Base-by-base conservation (phyloP, 1,140 invertebrate species). In the Leptonema lineaticorne region DNA sequence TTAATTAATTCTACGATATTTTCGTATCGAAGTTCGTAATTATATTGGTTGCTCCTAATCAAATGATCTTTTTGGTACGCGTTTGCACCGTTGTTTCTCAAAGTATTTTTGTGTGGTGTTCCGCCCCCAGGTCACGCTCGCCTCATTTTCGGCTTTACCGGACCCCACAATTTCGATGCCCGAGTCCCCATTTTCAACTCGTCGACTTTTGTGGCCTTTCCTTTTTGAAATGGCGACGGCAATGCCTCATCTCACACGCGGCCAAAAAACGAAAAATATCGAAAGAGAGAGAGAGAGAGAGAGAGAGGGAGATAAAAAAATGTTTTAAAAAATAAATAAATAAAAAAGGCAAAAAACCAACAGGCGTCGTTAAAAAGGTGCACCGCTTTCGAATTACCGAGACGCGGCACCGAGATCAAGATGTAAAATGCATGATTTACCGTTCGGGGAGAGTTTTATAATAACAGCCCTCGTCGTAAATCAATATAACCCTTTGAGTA, bases 341-440 rank as follows among this genome's bases (percentile, higher is more conserved):
- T 16, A 48, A 16, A 9, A 48, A 48, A 29, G 26, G 26, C 28
- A 62, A 26, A 11, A 64, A 58, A 30, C 24, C 16, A 30, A 50
- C 46, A 18, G 29, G 16, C 16, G 37, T 28, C 8, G 16, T 4
- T 1, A 37, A 30, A 62, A 62, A 62, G 58, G 58, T 58, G 56
- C 58, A 62, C 28, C 41, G 24, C 58, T 62, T 41, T 62, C 37
- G 30, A 30, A n/a, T 37, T 41, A 20, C 58, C 11, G 37, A 41
- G n/a, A n/a, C n/a, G 11, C 29, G 6, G 7, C 6, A 56, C 8
- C 58, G 2, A 48, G 37, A 64, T 64, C 62, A 50, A 64, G 62
- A 64, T 64, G 62, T 50, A 48, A n/a, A n/a, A 46, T 27, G 62
- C 58, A 62, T 64, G 62, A 64, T 64, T 64, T 64, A 64, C 62